phyloP scores from a whole-genome alignment of 2,113 vertebrate species.

The Rhizomys pruinosus region DNA sequence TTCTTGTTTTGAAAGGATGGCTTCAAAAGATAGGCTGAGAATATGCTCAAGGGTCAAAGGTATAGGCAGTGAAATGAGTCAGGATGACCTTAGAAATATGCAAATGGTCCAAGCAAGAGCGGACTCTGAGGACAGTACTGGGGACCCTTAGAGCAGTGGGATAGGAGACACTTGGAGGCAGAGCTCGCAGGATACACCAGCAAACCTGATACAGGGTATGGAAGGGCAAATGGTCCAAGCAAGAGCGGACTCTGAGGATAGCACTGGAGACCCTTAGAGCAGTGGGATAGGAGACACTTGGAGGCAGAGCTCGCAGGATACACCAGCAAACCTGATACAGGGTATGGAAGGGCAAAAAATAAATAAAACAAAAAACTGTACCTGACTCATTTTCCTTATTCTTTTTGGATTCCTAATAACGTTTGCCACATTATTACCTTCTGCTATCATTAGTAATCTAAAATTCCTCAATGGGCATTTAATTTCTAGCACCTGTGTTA shows the following conservation, averaged over 20 bases:
- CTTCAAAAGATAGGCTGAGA: not conserved
- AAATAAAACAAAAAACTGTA: accelerated
- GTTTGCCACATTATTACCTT: not conserved
- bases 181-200: not conserved
- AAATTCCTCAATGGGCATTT: not conserved
- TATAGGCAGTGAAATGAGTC: not conserved
- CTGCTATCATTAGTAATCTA: not conserved
- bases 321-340: not conserved
- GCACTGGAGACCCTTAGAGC: not conserved
- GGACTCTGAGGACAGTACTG: accelerated
- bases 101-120: not conserved
- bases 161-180: not conserved
- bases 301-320: not conserved
- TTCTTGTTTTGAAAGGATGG: not conserved
- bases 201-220: not conserved
- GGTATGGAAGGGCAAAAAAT: not conserved
- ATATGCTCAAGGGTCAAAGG: not conserved
- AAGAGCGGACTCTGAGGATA: not conserved
- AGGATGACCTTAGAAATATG: not conserved
- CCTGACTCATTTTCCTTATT: not conserved
- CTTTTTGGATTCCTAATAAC: not conserved
- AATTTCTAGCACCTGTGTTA: not conserved
- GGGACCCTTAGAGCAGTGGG: not conserved
- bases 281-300: not conserved
- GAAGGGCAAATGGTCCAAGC: not conserved